Base-by-base conservation (phyloP, 2,888 invertebrate genomes). In the Odontocerum albicorne region DNA sequence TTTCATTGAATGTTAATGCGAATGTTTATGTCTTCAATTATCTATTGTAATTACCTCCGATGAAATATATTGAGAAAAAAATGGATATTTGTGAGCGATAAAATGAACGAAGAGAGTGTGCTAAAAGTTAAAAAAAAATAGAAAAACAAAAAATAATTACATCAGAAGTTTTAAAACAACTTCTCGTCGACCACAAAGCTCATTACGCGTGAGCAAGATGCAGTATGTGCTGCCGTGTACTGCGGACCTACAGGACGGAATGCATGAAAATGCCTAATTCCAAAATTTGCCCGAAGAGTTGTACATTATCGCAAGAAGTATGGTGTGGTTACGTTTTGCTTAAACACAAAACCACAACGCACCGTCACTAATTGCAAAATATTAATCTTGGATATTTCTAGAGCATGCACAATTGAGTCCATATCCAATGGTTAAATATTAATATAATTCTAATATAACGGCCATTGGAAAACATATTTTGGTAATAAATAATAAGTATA, bases 291-390 rank as follows among this genome's bases (percentile, higher is more conserved):
- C n/a, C n/a, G n/a, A n/a, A n/a, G n/a, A n/a, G n/a, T n/a, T n/a
- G n/a, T n/a, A n/a, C n/a, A n/a, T n/a, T n/a, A n/a, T n/a, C n/a
- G n/a, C n/a, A n/a, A n/a, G n/a, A n/a, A n/a, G n/a, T n/a, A n/a
- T n/a, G n/a, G n/a, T n/a, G n/a, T 7, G 27, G 27, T 27, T 27
- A 7, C 27, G 10, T 27, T 27, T 10, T 27, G 27, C 27, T 4
- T 27, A 27, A 27, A 4, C 10, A 4, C 27, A 27, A 19, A 19
- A 45, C 45, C 45, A 19, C 45, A 45, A 33, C 20, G 33, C 45
- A 32, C 45, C 45, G 13, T 6, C 10, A 33, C 45, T 45, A 45
- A 45, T 45, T 35, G 45, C 20, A 16, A 20, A 7, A 42, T 16
- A 45, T 45, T 33, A 17, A 33, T 45, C 45, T 44, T n/a, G 4